These are phyloP conservation scores for Nyctereutes procyonoides DNA, from an alignment of 2,113 vertebrate species.

Conservation along the genomic window DNA sequence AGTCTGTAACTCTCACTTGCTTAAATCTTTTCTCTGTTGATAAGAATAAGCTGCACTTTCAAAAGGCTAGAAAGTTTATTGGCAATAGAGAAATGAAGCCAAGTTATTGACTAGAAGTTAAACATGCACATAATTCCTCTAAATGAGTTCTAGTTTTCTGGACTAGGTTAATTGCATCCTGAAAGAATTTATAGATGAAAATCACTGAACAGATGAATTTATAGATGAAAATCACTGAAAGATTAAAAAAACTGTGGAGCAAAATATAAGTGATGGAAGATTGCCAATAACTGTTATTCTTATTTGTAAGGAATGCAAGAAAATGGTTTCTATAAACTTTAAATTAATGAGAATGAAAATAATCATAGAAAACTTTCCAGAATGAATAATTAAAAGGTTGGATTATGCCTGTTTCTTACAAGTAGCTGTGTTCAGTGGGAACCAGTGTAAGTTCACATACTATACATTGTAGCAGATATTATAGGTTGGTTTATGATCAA, in stretches of 20 bases:
- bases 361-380: not conserved
- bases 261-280: not conserved
- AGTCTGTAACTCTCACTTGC: not conserved
- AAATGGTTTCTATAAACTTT: not conserved
- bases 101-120: not conserved
- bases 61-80: not conserved
- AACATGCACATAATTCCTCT: not conserved
- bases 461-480: not conserved
- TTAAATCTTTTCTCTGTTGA: not conserved
- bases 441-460: not conserved
- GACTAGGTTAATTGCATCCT: not conserved
- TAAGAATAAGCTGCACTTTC: not conserved
- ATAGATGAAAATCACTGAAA: not conserved
- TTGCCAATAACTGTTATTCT: not conserved
- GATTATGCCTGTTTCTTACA: not conserved
- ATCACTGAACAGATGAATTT: not conserved
- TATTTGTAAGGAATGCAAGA: not conserved
- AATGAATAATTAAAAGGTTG: not conserved
- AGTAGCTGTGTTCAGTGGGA: not conserved
- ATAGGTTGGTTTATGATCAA: not conserved
- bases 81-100: not conserved
- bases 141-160: not conserved
- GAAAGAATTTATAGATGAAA: not conserved
- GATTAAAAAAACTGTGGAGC: not conserved
- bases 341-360: not conserved